Conservation (phyloP, 2,797 vertebrate species). For the Protosalanx chinensis region DNA sequence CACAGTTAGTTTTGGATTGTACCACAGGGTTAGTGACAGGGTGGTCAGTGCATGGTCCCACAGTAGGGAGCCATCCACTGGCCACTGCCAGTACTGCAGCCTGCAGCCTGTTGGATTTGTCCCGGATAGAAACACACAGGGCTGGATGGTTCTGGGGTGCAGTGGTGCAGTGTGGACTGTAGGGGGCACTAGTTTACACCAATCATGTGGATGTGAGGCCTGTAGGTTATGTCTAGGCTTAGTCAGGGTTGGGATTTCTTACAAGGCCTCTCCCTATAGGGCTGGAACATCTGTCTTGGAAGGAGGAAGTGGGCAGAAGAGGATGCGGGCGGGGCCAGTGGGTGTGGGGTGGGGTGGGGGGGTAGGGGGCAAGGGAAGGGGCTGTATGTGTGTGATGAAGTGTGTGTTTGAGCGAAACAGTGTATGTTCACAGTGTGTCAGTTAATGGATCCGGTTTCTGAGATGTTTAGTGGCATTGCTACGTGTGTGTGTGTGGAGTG, state of each 20-base stretch:
- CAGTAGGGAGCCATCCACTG: constrained; percentile 46
- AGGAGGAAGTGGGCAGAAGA: neutral
- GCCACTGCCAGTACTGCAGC: constrained; percentile 38
- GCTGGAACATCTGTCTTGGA: neutral
- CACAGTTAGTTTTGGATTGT: neutral
- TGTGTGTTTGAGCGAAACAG: constrained; percentile 6
- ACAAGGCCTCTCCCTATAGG: neutral
- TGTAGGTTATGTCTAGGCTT: neutral
- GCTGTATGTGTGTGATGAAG: constrained; percentile 13
- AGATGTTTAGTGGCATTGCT: no score
- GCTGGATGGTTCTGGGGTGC: neutral
- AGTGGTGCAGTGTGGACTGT: neutral
- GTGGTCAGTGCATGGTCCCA: constrained; percentile 32
- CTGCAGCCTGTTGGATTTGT: neutral
- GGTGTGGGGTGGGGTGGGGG: neutral
- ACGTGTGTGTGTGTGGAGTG: constrained; percentile 1
- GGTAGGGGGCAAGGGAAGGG: neutral
- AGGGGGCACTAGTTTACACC: neutral
- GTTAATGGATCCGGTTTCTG: neutral
- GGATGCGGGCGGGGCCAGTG: constrained; percentile 3
- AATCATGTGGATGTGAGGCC: neutral
- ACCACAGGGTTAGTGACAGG: neutral
- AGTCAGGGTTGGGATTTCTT: neutral
- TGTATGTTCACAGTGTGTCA: neutral
- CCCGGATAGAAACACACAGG: neutral